A percentile compares a stretch with the other conserved stretches of the same genome.
phyloP scores from a whole-genome alignment of 2,113 vertebrate species.

The Protobothrops flavoviridis region DNA sequence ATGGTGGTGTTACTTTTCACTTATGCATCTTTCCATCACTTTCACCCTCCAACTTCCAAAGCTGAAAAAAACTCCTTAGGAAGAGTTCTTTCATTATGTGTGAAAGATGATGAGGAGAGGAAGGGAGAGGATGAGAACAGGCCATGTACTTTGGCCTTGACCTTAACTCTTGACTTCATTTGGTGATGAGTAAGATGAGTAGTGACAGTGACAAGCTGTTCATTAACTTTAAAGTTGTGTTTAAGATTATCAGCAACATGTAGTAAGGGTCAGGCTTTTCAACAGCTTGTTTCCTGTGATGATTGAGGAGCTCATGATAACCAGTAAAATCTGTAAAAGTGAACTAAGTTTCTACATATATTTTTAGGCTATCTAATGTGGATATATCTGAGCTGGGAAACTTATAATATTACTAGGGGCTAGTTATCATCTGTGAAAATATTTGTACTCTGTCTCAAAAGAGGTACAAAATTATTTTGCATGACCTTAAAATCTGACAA shows the following conservation, averaged over 20 bases:
- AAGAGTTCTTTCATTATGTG: neutral
- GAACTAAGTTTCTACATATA: neutral
- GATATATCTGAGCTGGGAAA: neutral
- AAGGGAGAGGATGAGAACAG: neutral
- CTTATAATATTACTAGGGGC: neutral
- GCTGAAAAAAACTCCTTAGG: neutral
- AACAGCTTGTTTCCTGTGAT: neutral
- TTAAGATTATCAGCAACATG: neutral
- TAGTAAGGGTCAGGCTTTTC: neutral
- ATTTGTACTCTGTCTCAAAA: neutral
- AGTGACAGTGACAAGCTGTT: neutral
- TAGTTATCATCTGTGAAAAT: neutral
- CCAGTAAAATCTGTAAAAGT: neutral
- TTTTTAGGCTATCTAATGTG: neutral
- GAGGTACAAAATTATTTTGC: neutral
- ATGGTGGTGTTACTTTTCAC: neutral
- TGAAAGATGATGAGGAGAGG: neutral
- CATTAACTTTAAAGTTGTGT: neutral
- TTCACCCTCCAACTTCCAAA: neutral
- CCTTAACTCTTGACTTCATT: neutral
- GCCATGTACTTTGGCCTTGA: neutral
- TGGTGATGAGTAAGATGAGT: neutral
- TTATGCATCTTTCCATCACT: neutral
- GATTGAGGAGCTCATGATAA: neutral
- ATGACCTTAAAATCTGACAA: neutral